Percentiles rank a stretch among this genome's conserved stretches.
These are phyloP conservation scores for Atherinosoma microstoma DNA, from an alignment of 2,797 vertebrate species.

Conservation along the genomic window DNA sequence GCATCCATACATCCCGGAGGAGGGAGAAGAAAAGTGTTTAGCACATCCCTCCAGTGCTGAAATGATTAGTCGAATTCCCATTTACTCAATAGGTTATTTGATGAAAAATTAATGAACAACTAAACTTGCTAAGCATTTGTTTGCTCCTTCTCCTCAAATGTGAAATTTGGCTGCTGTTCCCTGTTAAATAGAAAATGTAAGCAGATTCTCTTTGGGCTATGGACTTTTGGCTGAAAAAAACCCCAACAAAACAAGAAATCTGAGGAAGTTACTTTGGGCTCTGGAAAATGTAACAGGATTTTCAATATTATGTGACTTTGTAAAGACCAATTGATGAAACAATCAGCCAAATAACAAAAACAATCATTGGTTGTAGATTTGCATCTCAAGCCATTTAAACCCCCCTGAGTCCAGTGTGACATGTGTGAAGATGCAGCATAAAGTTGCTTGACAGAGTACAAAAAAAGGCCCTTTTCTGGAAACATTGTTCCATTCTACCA, in stretches of 20 bases:
- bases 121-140: slow-evolving; percentile 6
- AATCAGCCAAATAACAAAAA: background rate
- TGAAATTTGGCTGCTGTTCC: slow-evolving; percentile 6
- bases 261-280: background rate
- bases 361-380: slow-evolving; percentile 1
- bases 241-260: slow-evolving; percentile 7
- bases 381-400: background rate
- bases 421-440: background rate
- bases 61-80: slow-evolving; percentile 8
- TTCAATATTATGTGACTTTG: background rate
- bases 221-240: background rate
- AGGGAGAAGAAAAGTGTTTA: background rate
- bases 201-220: slow-evolving; percentile 4
- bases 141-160: slow-evolving; percentile 2
- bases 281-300: background rate
- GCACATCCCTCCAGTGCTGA: slow-evolving; percentile 2
- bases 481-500: background rate
- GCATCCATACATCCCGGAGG: background rate
- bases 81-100: slow-evolving; percentile 7
- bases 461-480: background rate
- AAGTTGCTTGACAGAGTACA: background rate
- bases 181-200: background rate
- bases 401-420: background rate
- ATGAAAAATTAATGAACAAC: slow-evolving; percentile 20
- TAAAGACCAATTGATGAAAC: slow-evolving; percentile 1